A percentile compares a stretch with the other conserved stretches of the same genome.
Conservation (phyloP, 2,797 vertebrate genomes). For the Taenioides sp. region DNA sequence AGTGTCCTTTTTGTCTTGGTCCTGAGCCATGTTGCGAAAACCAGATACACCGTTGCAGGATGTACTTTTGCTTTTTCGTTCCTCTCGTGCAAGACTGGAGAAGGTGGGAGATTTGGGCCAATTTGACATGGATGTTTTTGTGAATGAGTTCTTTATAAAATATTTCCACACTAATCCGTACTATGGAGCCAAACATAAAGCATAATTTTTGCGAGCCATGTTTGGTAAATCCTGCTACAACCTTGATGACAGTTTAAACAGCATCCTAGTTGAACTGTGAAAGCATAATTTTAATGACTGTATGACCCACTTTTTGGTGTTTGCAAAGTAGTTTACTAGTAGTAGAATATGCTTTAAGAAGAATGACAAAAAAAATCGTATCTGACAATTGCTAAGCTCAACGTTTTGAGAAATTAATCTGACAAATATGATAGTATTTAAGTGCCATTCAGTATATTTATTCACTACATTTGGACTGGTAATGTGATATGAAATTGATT, state of each 20-base stretch:
- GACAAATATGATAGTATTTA: background rate
- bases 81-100: conserved; percentile 5
- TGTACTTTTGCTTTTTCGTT: conserved; percentile 8
- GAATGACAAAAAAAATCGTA: background rate
- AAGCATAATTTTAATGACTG: background rate
- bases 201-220: background rate
- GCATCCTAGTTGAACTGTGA: background rate
- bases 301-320: background rate
- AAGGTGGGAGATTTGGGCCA: conserved; percentile 5
- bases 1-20: conserved; percentile 47
- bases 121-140: background rate
- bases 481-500: background rate
- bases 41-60: conserved; percentile 23
- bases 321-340: background rate
- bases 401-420: background rate
- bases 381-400: background rate
- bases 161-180: background rate
- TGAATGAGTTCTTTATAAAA: background rate
- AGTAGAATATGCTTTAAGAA: background rate
- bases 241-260: background rate
- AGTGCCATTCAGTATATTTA: background rate
- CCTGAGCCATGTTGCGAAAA: conserved; percentile 35
- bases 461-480: background rate
- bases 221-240: background rate
- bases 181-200: background rate